Conservation (phyloP, 2,113 vertebrate genomes). For the Henicopernis longicauda region DNA sequence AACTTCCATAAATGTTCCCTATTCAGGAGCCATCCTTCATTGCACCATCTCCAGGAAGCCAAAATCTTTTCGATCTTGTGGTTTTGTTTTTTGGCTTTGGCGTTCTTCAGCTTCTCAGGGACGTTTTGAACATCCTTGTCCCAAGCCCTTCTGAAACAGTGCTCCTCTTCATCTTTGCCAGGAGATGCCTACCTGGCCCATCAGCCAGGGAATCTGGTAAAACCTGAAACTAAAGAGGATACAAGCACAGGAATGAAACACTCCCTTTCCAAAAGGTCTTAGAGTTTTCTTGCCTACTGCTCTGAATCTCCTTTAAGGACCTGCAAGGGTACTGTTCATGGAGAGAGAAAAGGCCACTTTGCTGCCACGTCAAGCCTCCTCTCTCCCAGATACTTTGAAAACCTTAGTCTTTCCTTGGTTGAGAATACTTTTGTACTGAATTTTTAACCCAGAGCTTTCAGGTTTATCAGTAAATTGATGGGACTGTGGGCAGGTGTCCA, state of each 20-base stretch:
- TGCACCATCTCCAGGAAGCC: not conserved
- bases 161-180: not conserved
- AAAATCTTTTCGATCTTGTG: not conserved
- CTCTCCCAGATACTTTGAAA: not conserved
- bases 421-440: not conserved
- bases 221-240: not conserved
- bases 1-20: not conserved
- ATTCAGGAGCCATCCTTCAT: not conserved
- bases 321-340: too few relatives aligned
- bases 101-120: not conserved
- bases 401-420: not conserved
- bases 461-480: not conserved
- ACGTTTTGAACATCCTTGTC: not conserved
- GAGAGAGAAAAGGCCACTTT: not conserved
- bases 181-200: not conserved
- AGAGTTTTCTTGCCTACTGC: not conserved
- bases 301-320: not conserved
- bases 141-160: not conserved
- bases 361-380: not conserved
- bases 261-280: not conserved
- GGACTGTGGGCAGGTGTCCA: not conserved
- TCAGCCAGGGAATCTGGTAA: not conserved
- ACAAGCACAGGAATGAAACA: not conserved
- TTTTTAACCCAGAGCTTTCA: not conserved
- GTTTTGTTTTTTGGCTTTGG: not conserved